Base-by-base conservation (phyloP, 2,797 vertebrate species). In the Spondyliosoma cantharus region DNA sequence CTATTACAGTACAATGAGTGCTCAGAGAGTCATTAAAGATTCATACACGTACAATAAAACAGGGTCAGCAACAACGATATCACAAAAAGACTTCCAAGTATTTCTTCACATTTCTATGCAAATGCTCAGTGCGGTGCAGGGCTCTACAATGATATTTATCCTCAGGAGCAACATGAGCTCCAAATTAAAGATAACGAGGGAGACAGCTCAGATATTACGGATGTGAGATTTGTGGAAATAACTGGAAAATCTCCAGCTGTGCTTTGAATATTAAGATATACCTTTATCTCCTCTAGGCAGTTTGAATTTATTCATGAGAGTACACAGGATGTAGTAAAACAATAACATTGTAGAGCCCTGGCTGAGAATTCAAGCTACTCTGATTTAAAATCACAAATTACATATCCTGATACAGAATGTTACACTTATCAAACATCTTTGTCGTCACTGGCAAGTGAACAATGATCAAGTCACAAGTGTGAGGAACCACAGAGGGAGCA, bases 401-500 rank as follows among this genome's bases (percentile, higher is more conserved):
- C 42, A 82, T 7, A 86, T 64, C 42, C 19, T 80, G 72, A 80
- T 42, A 77, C 27, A 63, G 27, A 25, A 56, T 8, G 14, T 75
- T 29, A 63, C 42, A 73, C 3, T 63, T 48, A 71, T 74, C 24
- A 74, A 72, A 66, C 61, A 74, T 53, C 71, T 32, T 56, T 37
- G 50, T 32, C 5, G 9, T 58, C 77, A 74, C 45, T 46, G 46
- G 50, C 48, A 56, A 78, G 74, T 50, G 32, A 37, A 37, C 32
- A 37, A 32, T 32, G 29, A 32, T 32, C 29, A 37, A 37, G 32
- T 37, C 32, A 37, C 32, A 37, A 37, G 7, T 37, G 29, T 27
- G 75, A 84, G 32, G 86, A 86, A 76, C 80, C 75, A 5, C 24
- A 37, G 76, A 86, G 78, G 37, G 37, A 37, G 70, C 81, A 79